Conservation (phyloP, 1,140 invertebrate species). For the Venustaconcha ellipsiformis region DNA sequence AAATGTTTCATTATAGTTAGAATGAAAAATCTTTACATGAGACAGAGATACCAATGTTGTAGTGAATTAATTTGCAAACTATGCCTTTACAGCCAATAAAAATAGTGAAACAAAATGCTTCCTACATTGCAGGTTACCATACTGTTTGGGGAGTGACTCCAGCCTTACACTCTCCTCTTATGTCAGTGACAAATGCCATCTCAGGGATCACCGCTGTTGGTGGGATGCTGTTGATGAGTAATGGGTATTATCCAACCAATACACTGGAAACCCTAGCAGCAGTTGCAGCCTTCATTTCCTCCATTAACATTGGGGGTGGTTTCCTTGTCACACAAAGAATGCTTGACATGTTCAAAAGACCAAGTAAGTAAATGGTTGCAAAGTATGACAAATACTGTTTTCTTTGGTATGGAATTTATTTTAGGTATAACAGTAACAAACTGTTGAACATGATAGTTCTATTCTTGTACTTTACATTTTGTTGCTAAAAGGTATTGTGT, state of each 20-base stretch:
- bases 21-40: too few species aligned
- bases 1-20: too few species aligned
- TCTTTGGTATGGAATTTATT: too few species aligned
- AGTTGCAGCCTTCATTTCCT: slow-evolving; percentile 86
- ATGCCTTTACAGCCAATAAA: too few species aligned
- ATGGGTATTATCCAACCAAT: slow-evolving; percentile 81
- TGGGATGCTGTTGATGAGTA: slow-evolving; percentile 84
- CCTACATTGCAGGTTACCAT: slow-evolving; percentile 76
- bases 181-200: slow-evolving; percentile 94
- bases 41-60: too few species aligned
- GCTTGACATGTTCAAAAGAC: slow-evolving; percentile 92
- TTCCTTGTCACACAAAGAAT: slow-evolving; percentile 91
- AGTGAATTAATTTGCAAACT: too few species aligned
- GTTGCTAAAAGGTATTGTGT: too few species aligned
- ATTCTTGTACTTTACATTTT: too few species aligned
- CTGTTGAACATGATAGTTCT: too few species aligned
- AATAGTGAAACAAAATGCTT: too few species aligned
- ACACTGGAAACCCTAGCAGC: slow-evolving; percentile 79
- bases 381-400: neutral
- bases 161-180: slow-evolving; percentile 90
- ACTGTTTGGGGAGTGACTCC: slow-evolving; percentile 94
- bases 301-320: slow-evolving; percentile 92
- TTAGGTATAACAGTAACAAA: too few species aligned
- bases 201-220: slow-evolving; percentile 93
- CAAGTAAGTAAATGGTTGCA: slow-evolving; percentile 68